phyloP scores from a whole-genome alignment of 2,113 vertebrate genomes.

The Leucopsar rothschildi region DNA sequence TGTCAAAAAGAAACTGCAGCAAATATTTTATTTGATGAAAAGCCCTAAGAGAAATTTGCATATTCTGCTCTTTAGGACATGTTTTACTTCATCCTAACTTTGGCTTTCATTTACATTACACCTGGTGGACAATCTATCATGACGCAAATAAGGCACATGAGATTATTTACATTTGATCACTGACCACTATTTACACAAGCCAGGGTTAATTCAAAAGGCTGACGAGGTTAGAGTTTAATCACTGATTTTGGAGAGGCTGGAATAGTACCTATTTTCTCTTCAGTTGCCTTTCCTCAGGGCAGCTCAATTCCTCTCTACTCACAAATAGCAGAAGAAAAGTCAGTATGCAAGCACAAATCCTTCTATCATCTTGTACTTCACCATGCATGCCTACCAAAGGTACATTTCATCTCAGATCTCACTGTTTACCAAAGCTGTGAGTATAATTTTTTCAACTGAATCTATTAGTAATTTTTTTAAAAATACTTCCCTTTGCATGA shows the following conservation, averaged over 20 bases:
- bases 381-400: neutral
- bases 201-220: neutral
- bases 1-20: conserved; percentile 61
- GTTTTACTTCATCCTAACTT: conserved; percentile 55
- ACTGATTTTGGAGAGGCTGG: neutral
- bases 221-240: neutral
- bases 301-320: conserved; percentile 7
- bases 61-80: conserved; percentile 44
- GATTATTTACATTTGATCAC: conserved; percentile 51
- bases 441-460: neutral
- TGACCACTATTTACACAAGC: conserved; percentile 23
- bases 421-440: neutral
- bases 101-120: conserved; percentile 47
- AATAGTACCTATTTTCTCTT: neutral
- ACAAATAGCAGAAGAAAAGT: conserved; percentile 40
- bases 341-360: neutral
- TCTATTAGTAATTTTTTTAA: neutral
- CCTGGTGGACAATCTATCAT: conserved; percentile 30
- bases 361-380: neutral
- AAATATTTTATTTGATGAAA: conserved; percentile 52
- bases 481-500: neutral
- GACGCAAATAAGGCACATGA: conserved; percentile 3
- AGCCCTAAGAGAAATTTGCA: conserved; percentile 52
- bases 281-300: neutral
- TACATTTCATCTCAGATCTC: neutral